phyloP scores from a whole-genome alignment of 2,113 vertebrate genomes.

The Platichthys flesus region DNA sequence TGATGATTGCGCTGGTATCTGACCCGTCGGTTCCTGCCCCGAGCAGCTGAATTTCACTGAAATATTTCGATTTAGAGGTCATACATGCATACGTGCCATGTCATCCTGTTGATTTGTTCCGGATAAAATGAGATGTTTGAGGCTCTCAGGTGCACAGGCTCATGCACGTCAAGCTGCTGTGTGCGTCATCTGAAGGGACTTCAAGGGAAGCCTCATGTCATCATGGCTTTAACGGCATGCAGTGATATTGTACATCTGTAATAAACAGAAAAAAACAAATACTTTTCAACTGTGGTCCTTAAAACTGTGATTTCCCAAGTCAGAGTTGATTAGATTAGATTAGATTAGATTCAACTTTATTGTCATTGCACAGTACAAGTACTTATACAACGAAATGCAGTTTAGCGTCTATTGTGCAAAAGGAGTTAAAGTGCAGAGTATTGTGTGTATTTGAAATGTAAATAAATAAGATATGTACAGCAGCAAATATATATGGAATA shows the following conservation, averaged over 20 bases:
- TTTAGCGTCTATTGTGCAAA: too few relatives aligned
- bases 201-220: constrained; percentile 48
- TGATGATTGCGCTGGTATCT: constrained; percentile 32
- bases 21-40: constrained; percentile 7
- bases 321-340: too few relatives aligned
- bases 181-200: constrained; percentile 48
- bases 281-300: too few relatives aligned
- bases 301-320: too few relatives aligned
- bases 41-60: constrained; percentile 38
- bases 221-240: constrained; percentile 39
- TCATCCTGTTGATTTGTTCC: constrained; percentile 25
- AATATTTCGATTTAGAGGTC: constrained; percentile 53
- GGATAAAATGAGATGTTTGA: constrained; percentile 19
- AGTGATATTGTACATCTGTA: not conserved
- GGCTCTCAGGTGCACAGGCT: constrained; percentile 69
- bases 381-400: too few relatives aligned
- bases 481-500: too few relatives aligned
- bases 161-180: constrained; percentile 47
- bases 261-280: not conserved
- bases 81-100: constrained; percentile 3
- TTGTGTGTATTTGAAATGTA: too few relatives aligned
- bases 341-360: too few relatives aligned
- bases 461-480: too few relatives aligned
- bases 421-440: too few relatives aligned
- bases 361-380: too few relatives aligned